A percentile compares a stretch with the other conserved stretches of the same genome.
phyloP scores from a whole-genome alignment of 2,888 invertebrate genomes.

The Tryphoninae sp. region DNA sequence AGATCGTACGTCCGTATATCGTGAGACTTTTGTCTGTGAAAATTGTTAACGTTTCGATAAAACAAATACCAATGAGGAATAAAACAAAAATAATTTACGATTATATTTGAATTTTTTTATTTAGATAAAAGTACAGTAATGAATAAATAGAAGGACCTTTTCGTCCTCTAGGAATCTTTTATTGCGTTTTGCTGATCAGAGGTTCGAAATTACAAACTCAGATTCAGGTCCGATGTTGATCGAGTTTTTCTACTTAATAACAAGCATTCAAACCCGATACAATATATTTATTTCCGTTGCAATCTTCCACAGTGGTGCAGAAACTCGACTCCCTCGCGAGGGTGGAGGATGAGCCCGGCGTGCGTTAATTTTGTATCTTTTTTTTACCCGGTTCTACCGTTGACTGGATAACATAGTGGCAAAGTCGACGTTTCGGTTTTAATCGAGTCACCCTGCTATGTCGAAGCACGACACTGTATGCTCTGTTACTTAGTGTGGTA shows the following conservation, averaged over 20 bases:
- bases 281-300: not conserved
- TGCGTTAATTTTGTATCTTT: conserved; percentile 28
- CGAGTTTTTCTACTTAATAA: not conserved
- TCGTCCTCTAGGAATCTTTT: too few relatives aligned
- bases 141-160: too few relatives aligned
- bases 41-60: too few relatives aligned
- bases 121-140: too few relatives aligned
- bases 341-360: not conserved
- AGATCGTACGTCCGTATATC: too few relatives aligned
- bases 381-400: conserved; percentile 19
- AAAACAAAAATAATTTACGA: too few relatives aligned
- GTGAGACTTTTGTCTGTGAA: too few relatives aligned
- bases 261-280: conserved; percentile 13
- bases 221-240: not conserved
- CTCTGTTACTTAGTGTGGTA: conserved; percentile 34
- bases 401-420: conserved; percentile 58
- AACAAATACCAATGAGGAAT: too few relatives aligned
- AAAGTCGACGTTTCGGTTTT: conserved; percentile 62
- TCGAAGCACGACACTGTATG: conserved; percentile 52
- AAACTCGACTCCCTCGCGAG: conserved; percentile 14
- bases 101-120: too few relatives aligned
- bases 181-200: too few relatives aligned
- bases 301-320: conserved; percentile 23
- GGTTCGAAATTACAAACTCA: too few relatives aligned
- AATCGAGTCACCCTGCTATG: conserved; percentile 62